Percentiles rank a stretch among this genome's conserved stretches.
Evolutionary conservation across 2,113 vertebrate genomes (phyloP).

Genomic region (Ornithorhynchus anatinus): DNA sequence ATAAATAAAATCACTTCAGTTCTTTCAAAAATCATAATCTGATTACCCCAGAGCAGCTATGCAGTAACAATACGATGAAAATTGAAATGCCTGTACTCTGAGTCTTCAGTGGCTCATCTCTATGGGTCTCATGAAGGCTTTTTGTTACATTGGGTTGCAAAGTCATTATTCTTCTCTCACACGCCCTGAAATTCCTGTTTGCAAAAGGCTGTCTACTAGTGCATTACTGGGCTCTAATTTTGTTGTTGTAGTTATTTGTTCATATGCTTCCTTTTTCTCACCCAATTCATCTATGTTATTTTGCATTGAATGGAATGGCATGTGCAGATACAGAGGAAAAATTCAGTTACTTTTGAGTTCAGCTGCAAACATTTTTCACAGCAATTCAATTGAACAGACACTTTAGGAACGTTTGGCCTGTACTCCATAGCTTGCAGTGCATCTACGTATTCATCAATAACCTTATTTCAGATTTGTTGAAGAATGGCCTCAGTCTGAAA

Average conservation of each 20-base stretch:
- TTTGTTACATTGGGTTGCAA: not conserved
- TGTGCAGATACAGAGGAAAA: constrained; percentile 38
- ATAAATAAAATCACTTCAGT: not conserved
- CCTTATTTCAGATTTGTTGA: constrained; percentile 16
- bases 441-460: not conserved
- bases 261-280: not conserved
- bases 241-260: not conserved
- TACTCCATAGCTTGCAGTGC: not conserved
- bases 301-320: constrained; percentile 24
- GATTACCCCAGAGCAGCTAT: not conserved
- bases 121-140: not conserved
- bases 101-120: not conserved
- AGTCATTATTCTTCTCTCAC: not conserved
- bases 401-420: not conserved
- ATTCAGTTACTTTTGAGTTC: constrained; percentile 41
- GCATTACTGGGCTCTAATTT: not conserved
- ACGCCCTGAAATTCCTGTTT: constrained; percentile 11
- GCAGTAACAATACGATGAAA: not conserved
- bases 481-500: not conserved
- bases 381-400: constrained; percentile 22
- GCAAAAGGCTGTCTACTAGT: not conserved
- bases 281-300: not conserved
- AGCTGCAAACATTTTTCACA: constrained; percentile 8
- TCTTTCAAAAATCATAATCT: not conserved
- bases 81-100: not conserved